Evolutionary conservation across 1,140 invertebrate genomes (phyloP), one percentile per base, ranked within the genome.

Genomic region (Drosophila arawakana): DNA sequence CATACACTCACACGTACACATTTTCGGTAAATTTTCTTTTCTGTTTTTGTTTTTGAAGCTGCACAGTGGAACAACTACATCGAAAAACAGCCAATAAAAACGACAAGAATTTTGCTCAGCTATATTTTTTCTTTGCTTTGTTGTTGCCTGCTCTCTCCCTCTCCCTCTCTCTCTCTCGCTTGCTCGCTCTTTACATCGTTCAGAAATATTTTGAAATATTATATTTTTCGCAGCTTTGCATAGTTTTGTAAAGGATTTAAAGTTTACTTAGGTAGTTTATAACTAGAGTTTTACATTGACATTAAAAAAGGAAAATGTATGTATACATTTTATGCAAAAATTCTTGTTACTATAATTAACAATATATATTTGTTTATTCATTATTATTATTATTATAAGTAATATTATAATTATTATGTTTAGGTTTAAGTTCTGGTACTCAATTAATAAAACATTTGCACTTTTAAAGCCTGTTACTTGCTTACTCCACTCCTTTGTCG

Each of bases 261-360:
- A 55, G 65, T 75, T 77, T 71, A 60, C 52, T 84, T 89, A 89
- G 72, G 59, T 80, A 88, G 65, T 77, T 84, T 83, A 88, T 69
- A 88, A 73, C 84, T 89, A 89, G 72, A 75, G 62, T 79, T 81
- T 82, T 89, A 89, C 84, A 84, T 84, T 73, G 63, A 89, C 84
- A 89, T 80, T 85, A 72, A 78, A 89, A 89, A 81, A 74, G 73
- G 75, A 84, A 84, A 80, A 84, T 81, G 47, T 81, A 72, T 80
- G 55, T 44, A 44, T 63, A 30, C 25, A 54, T 44, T 77, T 61
- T 79, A 82, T 88, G 66, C 75, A 89, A 89, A 83, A 84, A 73
- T 89, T 34, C 63, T 63, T 62, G 49, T 83, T 72, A 78, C 83
- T 85, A 81, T 72, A 71, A 70, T 73, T 65, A 58, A 67, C 47